A percentile compares a stretch with the other conserved stretches of the same genome.
phyloP scores from a whole-genome alignment of 1,140 invertebrate species.

The Daktulosphaira vitifoliae region DNA sequence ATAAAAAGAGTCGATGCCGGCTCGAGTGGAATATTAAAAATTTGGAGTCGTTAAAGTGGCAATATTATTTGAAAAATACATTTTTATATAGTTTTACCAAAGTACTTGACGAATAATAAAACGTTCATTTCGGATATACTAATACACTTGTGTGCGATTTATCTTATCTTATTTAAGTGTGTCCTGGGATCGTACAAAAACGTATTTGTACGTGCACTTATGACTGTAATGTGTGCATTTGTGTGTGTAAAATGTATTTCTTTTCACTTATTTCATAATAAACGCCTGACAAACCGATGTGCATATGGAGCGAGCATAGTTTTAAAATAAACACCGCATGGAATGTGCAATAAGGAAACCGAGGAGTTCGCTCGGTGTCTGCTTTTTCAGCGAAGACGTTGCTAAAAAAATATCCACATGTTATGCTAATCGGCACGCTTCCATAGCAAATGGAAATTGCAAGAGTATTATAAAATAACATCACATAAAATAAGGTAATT shows the following conservation, averaged over 20 bases:
- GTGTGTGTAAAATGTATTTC: neutral
- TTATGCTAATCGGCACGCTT: neutral
- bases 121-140: neutral
- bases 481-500: neutral
- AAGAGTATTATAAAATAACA: neutral
- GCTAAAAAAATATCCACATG: too few species aligned
- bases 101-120: slow-evolving; percentile 13
- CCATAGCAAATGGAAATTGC: neutral
- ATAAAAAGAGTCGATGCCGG: neutral
- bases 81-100: slow-evolving; percentile 6
- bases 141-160: slow-evolving; percentile 7
- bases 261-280: neutral
- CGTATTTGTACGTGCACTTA: neutral
- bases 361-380: too few species aligned
- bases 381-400: too few species aligned
- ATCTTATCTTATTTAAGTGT: slow-evolving; percentile 18
- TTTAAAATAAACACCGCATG: slow-evolving; percentile 23
- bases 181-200: neutral
- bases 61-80: neutral
- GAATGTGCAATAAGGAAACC: slow-evolving; percentile 11
- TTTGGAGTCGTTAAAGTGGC: neutral
- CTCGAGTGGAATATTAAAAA: slow-evolving; percentile 4
- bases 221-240: neutral
- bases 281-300: neutral
- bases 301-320: neutral